Conservation (phyloP, 2,797 vertebrate species). For the Adrianichthys oophorus region DNA sequence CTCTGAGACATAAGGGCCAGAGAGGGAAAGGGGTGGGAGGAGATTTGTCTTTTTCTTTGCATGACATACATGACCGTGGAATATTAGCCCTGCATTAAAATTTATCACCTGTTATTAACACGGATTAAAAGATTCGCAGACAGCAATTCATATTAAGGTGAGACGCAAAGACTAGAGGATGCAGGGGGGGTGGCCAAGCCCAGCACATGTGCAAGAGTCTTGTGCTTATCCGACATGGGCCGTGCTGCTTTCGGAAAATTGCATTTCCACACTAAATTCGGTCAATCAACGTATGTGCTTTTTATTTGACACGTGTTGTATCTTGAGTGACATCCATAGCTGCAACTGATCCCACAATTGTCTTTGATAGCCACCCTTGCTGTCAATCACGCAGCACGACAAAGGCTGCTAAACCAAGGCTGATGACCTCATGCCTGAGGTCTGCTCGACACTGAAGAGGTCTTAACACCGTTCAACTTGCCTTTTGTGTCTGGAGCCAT, state of each 20-base stretch:
- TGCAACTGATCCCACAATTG: slow-evolving; percentile 53
- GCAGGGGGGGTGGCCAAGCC: too few relatives aligned
- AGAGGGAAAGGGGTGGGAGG: slow-evolving; percentile 22
- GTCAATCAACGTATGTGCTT: slow-evolving; percentile 2
- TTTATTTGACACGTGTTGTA: slow-evolving; percentile 23
- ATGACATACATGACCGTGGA: slow-evolving; percentile 43
- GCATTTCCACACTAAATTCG: background rate
- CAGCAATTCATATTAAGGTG: slow-evolving; percentile 42
- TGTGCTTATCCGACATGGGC: background rate
- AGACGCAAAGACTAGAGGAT: slow-evolving; percentile 16
- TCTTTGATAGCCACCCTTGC: slow-evolving; percentile 64
- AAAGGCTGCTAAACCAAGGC: slow-evolving; percentile 73
- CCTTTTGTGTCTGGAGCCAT: slow-evolving; percentile 68
- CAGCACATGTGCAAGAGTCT: too few relatives aligned
- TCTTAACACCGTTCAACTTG: slow-evolving; percentile 72
- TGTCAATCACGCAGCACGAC: slow-evolving; percentile 64
- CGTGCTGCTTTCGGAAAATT: background rate
- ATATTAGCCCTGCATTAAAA: slow-evolving; percentile 63
- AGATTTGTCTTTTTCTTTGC: slow-evolving; percentile 61
- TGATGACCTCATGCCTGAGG: slow-evolving; percentile 73
- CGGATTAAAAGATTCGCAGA: slow-evolving; percentile 70
- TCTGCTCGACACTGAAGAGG: slow-evolving; percentile 65
- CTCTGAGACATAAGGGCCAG: slow-evolving; percentile 74
- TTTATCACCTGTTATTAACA: slow-evolving; percentile 69
- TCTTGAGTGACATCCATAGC: slow-evolving; percentile 41